Base-by-base conservation (phyloP, 2,888 invertebrate species). In the Aelia acuminata region DNA sequence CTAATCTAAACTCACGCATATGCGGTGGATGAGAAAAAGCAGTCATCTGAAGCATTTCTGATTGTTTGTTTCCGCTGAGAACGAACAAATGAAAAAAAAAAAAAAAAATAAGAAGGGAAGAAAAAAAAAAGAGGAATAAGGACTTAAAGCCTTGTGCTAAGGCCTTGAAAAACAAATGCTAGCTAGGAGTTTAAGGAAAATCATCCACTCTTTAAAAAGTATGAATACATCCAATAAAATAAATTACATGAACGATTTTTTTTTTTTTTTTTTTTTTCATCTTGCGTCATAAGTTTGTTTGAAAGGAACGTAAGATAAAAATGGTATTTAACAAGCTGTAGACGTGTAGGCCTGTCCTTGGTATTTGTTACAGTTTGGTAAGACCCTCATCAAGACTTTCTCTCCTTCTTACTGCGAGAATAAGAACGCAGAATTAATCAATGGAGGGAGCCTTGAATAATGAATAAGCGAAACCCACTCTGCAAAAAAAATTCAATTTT, bases 381-480 rank as follows among this genome's bases (percentile, higher is more conserved):
- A 53, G n/a, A 53, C n/a, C 53, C 53, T 20, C 53, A 53, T 53
- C n/a, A 53, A 53, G 53, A 53, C 53, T 53, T 53, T 53, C 53
- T n/a, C 53, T 53, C n/a, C n/a, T 53, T 22, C 10, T 53, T n/a
- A n/a, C n/a, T n/a, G 53, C 53, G n/a, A 53, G n/a, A 5, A 53
- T 53, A 3, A n/a, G 3, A 50, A 53, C 53, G n/a, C 10, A 2
- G n/a, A n/a, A 10, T 53, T 22, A n/a, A n/a, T n/a, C n/a, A 7
- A n/a, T 53, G 10, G n/a, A 53, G 22, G 22, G n/a, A n/a, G n/a
- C n/a, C 53, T 53, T 53, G 53, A 53, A 53, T n/a, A n/a, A 22
- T 53, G 53, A 53, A n/a, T 53, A 8, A 10, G n/a, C 53, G 10
- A 53, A 53, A 50, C 7, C 10, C 22, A 4, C 7, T 20, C 50